phyloP scores from a whole-genome alignment of 1,140 invertebrate genomes.

The Plectrocnemia conspersa region DNA sequence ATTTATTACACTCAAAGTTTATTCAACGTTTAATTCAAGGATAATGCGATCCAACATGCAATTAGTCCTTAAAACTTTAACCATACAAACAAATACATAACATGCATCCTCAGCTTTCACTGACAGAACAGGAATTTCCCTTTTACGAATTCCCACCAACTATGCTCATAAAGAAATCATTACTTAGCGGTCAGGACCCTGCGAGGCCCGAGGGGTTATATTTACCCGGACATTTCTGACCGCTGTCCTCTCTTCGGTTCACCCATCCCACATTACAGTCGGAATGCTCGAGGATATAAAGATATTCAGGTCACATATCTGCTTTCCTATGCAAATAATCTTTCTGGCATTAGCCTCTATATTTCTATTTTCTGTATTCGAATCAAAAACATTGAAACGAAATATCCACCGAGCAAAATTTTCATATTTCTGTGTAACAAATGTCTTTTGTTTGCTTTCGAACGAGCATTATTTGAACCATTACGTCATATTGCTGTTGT shows the following conservation, averaged over 20 bases:
- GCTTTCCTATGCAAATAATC: slow-evolving; percentile 8
- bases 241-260: not conserved
- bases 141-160: not conserved
- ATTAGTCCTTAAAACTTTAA: too few species aligned
- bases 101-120: too few species aligned
- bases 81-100: too few species aligned
- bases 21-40: too few species aligned
- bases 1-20: too few species aligned
- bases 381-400: too few species aligned
- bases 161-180: slow-evolving; percentile 8
- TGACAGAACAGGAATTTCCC: not conserved
- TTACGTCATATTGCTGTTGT: too few species aligned
- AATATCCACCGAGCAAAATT: too few species aligned
- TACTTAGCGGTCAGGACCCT: slow-evolving; percentile 4
- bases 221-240: not conserved
- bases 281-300: not conserved
- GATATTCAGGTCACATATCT: slow-evolving; percentile 2
- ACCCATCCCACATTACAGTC: not conserved
- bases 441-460: too few species aligned
- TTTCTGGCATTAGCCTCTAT: slow-evolving; percentile 4
- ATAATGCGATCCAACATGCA: too few species aligned
- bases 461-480: not conserved
- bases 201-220: not conserved
- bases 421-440: too few species aligned
- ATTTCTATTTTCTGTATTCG: not conserved